These are phyloP conservation scores for Camelus bactrianus DNA, from an alignment of 2,113 vertebrate genomes.

Conservation along the genomic window DNA sequence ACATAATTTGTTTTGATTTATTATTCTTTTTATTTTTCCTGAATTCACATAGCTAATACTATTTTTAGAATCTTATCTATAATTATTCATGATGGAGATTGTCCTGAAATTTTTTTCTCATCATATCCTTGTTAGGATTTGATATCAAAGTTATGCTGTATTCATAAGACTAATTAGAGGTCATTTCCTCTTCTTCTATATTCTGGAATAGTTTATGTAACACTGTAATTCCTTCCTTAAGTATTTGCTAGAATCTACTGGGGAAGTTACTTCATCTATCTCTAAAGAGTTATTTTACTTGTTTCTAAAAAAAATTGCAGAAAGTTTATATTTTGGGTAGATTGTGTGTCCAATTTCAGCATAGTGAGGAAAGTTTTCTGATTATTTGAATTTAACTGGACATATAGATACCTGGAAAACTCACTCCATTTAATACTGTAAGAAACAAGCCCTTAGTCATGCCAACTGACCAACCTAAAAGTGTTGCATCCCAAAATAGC, in stretches of 20 bases:
- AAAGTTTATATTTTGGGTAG: not conserved
- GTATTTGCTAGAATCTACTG: not conserved
- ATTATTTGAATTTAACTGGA: not conserved
- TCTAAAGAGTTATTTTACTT: not conserved
- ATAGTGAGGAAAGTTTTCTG: not conserved
- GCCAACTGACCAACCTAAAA: not conserved
- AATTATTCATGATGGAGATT: not conserved
- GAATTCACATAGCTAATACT: not conserved
- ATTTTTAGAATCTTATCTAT: not conserved
- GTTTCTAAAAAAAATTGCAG: not conserved
- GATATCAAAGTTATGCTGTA: not conserved
- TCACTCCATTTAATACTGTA: conserved; percentile 41
- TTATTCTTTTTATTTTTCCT: not conserved
- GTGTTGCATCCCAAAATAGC: not conserved
- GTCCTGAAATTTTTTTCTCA: not conserved
- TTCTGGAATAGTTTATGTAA: not conserved
- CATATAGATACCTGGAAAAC: not conserved
- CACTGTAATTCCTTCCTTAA: not conserved
- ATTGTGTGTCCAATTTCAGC: not conserved
- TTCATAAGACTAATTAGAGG: not conserved
- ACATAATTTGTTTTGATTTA: not conserved
- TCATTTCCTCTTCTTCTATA: not conserved
- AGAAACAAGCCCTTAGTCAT: not conserved
- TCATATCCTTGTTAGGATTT: not conserved
- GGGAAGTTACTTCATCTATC: not conserved